Evolutionary conservation across 2,113 vertebrate species (phyloP).

Genomic region (Phyllopteryx taeniolatus): DNA sequence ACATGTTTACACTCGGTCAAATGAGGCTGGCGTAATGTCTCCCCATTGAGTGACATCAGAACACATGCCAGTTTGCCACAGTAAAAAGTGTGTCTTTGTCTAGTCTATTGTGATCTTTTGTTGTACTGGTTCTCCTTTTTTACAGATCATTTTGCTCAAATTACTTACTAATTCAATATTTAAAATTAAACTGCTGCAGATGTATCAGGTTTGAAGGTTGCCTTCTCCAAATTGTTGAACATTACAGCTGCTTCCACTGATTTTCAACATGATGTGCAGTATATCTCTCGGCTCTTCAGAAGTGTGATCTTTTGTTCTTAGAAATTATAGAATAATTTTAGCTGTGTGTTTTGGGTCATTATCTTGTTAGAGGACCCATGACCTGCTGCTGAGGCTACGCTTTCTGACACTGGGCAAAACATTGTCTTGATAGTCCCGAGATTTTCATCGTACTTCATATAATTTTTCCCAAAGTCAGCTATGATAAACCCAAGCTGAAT

Average conservation of each 20-base stretch:
- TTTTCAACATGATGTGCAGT: no score
- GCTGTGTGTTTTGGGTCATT: no score
- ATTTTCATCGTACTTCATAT: no score
- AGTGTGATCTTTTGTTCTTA: no score
- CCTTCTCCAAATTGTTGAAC: not conserved
- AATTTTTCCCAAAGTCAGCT: no score
- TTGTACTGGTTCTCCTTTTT: not conserved
- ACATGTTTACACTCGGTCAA: not conserved
- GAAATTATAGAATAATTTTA: no score
- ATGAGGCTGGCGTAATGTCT: slow-evolving; percentile 2
- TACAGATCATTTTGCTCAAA: not conserved
- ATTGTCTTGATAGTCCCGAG: no score
- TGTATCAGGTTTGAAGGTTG: not conserved
- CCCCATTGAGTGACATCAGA: not conserved
- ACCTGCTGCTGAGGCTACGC: no score
- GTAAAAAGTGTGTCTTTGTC: not conserved
- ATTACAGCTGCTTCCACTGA: not conserved
- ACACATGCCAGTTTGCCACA: not conserved
- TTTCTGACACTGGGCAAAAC: no score
- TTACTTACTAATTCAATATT: not conserved
- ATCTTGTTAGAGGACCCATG: no score
- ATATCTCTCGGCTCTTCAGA: no score
- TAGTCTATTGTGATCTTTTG: not conserved
- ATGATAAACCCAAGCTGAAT: no score
- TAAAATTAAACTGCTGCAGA: not conserved